Evolutionary conservation across 2,113 vertebrate genomes (phyloP).

Genomic region (Phainopepla nitens): DNA sequence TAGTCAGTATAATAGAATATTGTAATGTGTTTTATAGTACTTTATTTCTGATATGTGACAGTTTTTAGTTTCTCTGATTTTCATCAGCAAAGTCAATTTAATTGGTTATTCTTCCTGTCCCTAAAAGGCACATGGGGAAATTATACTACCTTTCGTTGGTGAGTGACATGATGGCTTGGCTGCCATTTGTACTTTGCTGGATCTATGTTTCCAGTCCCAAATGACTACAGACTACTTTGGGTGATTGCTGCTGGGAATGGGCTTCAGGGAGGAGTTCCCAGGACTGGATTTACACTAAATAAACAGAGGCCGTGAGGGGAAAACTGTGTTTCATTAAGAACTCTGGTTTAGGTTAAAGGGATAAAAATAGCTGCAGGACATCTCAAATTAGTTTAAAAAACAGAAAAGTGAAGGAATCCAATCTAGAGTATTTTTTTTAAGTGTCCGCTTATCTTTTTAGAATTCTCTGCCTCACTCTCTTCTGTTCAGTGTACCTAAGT

Average conservation of each 20-base stretch:
- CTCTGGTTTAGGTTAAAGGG: neutral
- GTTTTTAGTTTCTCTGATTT: neutral
- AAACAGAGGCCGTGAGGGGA: neutral
- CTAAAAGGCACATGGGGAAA: neutral
- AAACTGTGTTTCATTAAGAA: conserved; percentile 12
- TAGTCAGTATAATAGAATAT: neutral
- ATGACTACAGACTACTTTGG: neutral
- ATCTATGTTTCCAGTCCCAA: neutral
- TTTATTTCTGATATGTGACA: neutral
- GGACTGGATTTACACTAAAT: neutral
- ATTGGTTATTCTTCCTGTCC: neutral
- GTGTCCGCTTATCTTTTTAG: neutral
- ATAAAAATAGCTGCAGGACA: conserved; percentile 22
- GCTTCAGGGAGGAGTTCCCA: neutral
- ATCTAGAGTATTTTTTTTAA: neutral
- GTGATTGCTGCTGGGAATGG: neutral
- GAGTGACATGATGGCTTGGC: neutral
- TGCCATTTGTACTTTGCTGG: neutral
- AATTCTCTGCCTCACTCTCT: neutral
- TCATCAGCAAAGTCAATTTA: neutral
- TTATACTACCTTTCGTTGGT: neutral
- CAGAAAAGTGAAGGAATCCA: neutral
- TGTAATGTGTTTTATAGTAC: neutral
- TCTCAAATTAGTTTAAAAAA: neutral
- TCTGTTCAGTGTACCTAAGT: neutral